phyloP scores from a whole-genome alignment of 2,888 invertebrate species.

The Chaitophorus viminalis region DNA sequence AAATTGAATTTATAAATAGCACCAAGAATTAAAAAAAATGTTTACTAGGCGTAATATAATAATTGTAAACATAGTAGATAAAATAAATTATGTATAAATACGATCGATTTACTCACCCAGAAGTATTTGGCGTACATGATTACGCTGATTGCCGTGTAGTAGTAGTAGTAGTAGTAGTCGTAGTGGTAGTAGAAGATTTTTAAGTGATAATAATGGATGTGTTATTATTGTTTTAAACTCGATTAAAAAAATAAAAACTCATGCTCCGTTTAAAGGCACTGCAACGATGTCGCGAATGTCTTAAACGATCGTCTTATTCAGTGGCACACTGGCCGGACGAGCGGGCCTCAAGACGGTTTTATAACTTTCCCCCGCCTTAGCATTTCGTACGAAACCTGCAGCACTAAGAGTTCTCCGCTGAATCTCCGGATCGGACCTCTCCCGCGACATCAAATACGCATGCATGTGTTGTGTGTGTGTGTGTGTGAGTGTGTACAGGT shows the following conservation, averaged over 20 bases:
- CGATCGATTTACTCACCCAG: slow-evolving; percentile 26
- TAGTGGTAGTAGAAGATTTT: neutral
- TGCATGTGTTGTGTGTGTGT: neutral
- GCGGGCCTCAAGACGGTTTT: slow-evolving; percentile 39
- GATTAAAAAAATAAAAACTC: neutral
- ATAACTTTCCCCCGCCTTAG: slow-evolving; percentile 59
- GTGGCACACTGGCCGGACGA: slow-evolving; percentile 45
- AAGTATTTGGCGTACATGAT: slow-evolving; percentile 32
- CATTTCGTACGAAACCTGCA: neutral
- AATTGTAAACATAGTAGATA: too few species aligned
- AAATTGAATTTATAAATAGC: too few species aligned
- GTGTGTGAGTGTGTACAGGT: neutral
- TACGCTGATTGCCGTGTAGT: neutral
- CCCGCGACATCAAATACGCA: neutral
- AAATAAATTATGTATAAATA: neutral
- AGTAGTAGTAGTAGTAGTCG: neutral
- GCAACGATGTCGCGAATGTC: slow-evolving; percentile 30
- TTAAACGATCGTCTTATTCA: slow-evolving; percentile 40
- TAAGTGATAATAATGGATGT: neutral
- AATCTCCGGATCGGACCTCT: slow-evolving; percentile 17
- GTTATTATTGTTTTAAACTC: neutral
- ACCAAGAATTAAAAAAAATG: too few species aligned
- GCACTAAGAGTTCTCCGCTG: neutral
- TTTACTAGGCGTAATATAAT: too few species aligned
- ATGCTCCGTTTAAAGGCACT: neutral